Base-by-base conservation (phyloP, 2,113 vertebrate species). In the Semnornis frantzii region DNA sequence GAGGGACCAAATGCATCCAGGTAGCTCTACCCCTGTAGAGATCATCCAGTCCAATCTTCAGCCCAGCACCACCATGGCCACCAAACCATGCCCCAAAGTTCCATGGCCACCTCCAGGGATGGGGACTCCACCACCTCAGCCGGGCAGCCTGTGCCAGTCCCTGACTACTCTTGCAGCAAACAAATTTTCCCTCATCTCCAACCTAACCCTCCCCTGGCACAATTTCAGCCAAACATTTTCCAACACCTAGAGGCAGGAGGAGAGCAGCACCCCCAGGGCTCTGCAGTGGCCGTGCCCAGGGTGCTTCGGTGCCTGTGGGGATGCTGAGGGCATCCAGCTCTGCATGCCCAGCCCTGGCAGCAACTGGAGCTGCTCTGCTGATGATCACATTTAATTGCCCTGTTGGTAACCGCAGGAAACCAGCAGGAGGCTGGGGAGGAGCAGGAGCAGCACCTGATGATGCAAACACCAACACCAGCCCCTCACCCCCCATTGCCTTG, bases 331-430 rank as follows among this genome's bases (percentile, higher is more conserved):
- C 79, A 12, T 59, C 20, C 3, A 2, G 34, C 46, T 3, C 5
- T 3, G 18, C 0, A 5, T 57, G 60, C 65, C 87, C 70, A 8
- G 0, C 58, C 64, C 77, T 21, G 2, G 2, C 68, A 9, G 5
- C 87, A 62, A 87, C 92, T 75, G 96, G 96, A 93, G 97, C 94
- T 81, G 76, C 96, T 96, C 91, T 92, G 94, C 64, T 64, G 96
- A 98, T 98, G 97, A 97, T 97, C 97, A 97, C 98, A 96, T 98
- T 97, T 97, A 98, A 98, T 97, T 94, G 96, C 93, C 96, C 96
- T 95, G 74, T 85, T 52, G 84, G 95, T 95, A 97, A 97, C 97
- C 96, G 46, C 82, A 80, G 89, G 92, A 95, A 98, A 97, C 68
- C 78, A 95, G 83, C 75, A 91, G 73, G 64, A 66, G 95, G 92